Base-by-base conservation (phyloP, 2,797 vertebrate genomes). In the Phaenicophaeus curvirostris region DNA sequence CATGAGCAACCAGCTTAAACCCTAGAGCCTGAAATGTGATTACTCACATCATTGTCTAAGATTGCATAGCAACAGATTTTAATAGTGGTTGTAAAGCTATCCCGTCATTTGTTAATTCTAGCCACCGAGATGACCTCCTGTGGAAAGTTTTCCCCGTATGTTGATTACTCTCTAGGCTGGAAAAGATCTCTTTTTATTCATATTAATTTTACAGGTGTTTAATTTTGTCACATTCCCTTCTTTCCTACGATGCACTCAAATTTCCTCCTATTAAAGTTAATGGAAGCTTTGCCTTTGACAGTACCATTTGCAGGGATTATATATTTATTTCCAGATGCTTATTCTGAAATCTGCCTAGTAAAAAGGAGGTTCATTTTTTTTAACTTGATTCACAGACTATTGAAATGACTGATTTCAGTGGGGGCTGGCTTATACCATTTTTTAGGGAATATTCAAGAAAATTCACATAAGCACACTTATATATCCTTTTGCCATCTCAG, bases 61-160 rank as follows among this genome's bases (percentile, higher is more conserved):
- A 46, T 85, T 80, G 41, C 59, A 67, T 39, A 71, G 63, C 63
- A 96, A 90, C 31, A 90, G 76, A 90, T 92, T 85, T 85, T 87
- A 93, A 65, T 92, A 87, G 74, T 51, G n/a, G 15, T 15, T 80
- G 50, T 84, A 93, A 95, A 94, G 69, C 68, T 87, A 85, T 62
- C 65, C 24, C 77, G 63, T 85, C 44, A 73, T 73, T 90, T 93
- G 39, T 48, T 93, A 89, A 95, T 74, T 65, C 31, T 79, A 50
- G 17, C 16, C 51, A 82, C 41, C 13, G 46, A 79, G 86, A 65
- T 83, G 89, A 87, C 81, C 53, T 95, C 59, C 31, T 20, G 6
- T 37, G 30, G 55, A 90, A 94, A 87, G 39, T 61, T 87, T 90
- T 76, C 46, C 58, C 35, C 75, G 87, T 28, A 28, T 35, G 37